Conservation (phyloP, 2,113 vertebrate species). For the Phrynocephalus versicolor region DNA sequence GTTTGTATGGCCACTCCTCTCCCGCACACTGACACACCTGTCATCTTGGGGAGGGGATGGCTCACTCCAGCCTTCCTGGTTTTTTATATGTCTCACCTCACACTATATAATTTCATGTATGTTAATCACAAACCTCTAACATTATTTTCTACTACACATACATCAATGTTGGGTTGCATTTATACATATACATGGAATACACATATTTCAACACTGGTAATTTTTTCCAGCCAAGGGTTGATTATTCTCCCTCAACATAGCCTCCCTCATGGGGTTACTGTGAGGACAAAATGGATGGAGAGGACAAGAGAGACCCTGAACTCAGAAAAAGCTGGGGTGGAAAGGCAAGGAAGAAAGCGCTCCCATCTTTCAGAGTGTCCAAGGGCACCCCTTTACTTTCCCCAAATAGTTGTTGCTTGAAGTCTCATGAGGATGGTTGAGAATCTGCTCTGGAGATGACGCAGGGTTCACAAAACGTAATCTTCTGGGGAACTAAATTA, state of each 20-base stretch:
- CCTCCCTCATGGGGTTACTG: neutral
- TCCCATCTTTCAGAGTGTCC: neutral
- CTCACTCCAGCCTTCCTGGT: too few species aligned
- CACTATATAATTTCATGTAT: too few species aligned
- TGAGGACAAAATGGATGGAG: neutral
- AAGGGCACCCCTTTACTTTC: neutral
- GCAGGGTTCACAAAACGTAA: neutral
- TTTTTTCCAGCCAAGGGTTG: too few species aligned
- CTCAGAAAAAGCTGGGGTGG: neutral
- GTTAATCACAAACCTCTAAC: too few species aligned
- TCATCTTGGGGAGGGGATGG: too few species aligned
- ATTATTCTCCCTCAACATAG: neutral
- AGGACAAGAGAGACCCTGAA: neutral
- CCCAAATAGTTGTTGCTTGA: neutral
- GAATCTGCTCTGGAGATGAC: neutral
- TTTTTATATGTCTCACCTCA: too few species aligned
- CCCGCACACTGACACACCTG: too few species aligned
- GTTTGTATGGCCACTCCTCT: neutral
- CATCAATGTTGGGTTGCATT: too few species aligned
- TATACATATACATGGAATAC: too few species aligned
- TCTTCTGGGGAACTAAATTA: neutral
- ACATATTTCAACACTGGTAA: too few species aligned
- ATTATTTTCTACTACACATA: too few species aligned
- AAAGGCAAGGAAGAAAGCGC: neutral
- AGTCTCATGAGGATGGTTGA: neutral